These are phyloP conservation scores for Lordiphosa clarofinis DNA, from an alignment of 1,140 invertebrate genomes.

Conservation along the genomic window DNA sequence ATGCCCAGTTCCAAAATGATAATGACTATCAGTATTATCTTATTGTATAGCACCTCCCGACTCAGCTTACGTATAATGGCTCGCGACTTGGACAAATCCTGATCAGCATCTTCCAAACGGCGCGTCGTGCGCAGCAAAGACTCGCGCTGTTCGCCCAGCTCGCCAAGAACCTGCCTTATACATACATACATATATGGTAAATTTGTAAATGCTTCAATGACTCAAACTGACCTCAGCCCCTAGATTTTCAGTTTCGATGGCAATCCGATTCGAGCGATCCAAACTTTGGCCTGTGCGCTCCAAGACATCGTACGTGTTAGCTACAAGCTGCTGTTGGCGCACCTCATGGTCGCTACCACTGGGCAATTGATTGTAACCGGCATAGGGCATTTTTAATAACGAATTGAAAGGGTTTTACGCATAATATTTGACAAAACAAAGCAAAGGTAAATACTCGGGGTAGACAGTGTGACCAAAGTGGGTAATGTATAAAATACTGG, in stretches of 20 bases:
- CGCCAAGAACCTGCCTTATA: constrained; percentile 59
- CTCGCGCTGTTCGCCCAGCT: constrained; percentile 80
- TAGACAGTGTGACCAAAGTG: constrained; percentile 11
- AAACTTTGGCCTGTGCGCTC: constrained; percentile 54
- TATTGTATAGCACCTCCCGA: constrained; percentile 81
- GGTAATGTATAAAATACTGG: too few relatives aligned
- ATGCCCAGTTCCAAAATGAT: constrained; percentile 80
- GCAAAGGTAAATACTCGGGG: constrained; percentile 18
- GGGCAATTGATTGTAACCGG: constrained; percentile 56
- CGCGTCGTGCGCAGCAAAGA: constrained; percentile 79
- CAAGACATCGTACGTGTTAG: constrained; percentile 58
- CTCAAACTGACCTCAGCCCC: constrained; percentile 84
- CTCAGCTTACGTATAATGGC: constrained; percentile 78
- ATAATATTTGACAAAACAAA: constrained; percentile 4
- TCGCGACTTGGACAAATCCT: constrained; percentile 78
- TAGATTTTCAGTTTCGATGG: constrained; percentile 89
- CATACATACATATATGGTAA: neutral
- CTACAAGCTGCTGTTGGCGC: constrained; percentile 49
- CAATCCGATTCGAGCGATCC: constrained; percentile 85
- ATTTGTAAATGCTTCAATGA: neutral
- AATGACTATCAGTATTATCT: constrained; percentile 80
- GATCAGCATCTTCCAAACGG: constrained; percentile 80
- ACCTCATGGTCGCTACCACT: constrained; percentile 46
- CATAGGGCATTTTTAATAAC: constrained; percentile 33
- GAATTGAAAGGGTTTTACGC: constrained; percentile 21